A percentile compares a stretch with the other conserved stretches of the same genome.
phyloP scores from a whole-genome alignment of 2,888 invertebrate genomes.

The Synanthedon tipuliformis region DNA sequence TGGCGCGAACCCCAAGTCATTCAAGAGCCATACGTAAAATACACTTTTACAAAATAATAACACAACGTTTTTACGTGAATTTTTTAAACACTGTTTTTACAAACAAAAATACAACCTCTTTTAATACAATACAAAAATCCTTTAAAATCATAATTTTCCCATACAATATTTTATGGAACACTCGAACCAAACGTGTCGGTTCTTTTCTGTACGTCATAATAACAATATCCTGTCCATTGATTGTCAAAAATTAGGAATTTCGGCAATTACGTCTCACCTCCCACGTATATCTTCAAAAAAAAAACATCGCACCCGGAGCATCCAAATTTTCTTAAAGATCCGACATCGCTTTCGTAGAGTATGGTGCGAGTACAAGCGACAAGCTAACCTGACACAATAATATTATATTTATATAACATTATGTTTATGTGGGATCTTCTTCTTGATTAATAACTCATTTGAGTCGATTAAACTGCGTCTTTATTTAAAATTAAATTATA shows the following conservation, averaged over 20 bases:
- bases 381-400: neutral
- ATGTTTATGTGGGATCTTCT: too few relatives aligned
- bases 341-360: slow-evolving; percentile 32
- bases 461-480: too few relatives aligned
- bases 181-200: slow-evolving; percentile 11
- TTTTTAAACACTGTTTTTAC: neutral
- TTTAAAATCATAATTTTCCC: slow-evolving; percentile 15
- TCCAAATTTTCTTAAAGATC: slow-evolving; percentile 60
- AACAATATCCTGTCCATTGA: slow-evolving; percentile 68
- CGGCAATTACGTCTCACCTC: slow-evolving; percentile 67
- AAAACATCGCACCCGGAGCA: slow-evolving; percentile 56
- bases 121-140: slow-evolving; percentile 5
- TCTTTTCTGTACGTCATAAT: slow-evolving; percentile 51
- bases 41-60: too few relatives aligned
- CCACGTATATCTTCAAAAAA: slow-evolving; percentile 57
- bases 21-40: too few relatives aligned
- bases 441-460: too few relatives aligned
- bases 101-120: neutral
- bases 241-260: slow-evolving; percentile 69
- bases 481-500: too few relatives aligned
- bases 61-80: too few relatives aligned
- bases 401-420: neutral
- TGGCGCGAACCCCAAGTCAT: too few relatives aligned
- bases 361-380: neutral
- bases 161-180: slow-evolving; percentile 21